phyloP scores from a whole-genome alignment of 2,113 vertebrate genomes.

The Lontra canadensis region DNA sequence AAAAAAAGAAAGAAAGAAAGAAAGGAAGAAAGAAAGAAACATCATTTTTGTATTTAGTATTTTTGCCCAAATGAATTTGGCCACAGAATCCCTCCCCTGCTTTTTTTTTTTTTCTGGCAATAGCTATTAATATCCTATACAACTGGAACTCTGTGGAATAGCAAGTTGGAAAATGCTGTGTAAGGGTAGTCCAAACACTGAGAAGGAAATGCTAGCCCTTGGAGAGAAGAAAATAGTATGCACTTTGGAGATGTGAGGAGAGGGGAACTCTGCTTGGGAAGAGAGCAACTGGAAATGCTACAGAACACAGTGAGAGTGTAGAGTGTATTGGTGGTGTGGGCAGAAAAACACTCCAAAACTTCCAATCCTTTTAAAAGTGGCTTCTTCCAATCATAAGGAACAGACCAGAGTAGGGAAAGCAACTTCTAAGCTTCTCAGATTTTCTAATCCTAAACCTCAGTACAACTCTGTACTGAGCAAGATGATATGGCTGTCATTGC shows the following conservation, averaged over 20 bases:
- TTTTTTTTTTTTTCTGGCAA: background rate
- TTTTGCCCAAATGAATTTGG: background rate
- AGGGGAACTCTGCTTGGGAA: background rate
- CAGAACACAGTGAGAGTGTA: background rate
- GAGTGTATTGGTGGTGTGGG: rapidly evolving
- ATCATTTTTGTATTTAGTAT: background rate
- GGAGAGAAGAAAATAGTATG: background rate
- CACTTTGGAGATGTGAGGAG: background rate
- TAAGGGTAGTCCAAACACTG: background rate
- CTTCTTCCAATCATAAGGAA: background rate
- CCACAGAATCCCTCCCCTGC: background rate
- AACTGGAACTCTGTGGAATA: background rate
- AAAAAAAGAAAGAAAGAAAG: background rate
- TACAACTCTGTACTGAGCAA: background rate
- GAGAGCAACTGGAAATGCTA: background rate
- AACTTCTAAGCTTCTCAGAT: background rate
- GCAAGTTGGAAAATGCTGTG: background rate
- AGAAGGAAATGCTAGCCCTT: background rate
- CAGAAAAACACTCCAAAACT: background rate
- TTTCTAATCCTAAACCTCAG: background rate
- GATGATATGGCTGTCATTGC: background rate
- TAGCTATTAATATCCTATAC: background rate
- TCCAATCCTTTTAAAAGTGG: background rate
- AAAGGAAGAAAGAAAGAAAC: background rate
- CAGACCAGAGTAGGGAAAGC: background rate